Conservation (phyloP, 2,888 invertebrate species). For the Caenorhabditis imperialis region DNA sequence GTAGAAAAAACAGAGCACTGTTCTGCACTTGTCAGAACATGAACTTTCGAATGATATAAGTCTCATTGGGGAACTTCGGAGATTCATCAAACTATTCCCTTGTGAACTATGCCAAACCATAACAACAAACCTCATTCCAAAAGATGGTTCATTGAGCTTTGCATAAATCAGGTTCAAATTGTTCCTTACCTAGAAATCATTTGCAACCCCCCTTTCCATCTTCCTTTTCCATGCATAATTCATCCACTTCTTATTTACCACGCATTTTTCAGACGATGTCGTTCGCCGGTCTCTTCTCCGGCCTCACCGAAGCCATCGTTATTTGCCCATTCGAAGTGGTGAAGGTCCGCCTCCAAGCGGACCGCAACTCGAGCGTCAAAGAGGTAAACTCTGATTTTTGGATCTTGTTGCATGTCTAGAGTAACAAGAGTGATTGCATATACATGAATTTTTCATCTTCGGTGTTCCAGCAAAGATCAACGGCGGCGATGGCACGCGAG, state of each 20-base stretch:
- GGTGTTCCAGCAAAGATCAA: conserved; percentile 81
- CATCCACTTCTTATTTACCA: too few species aligned
- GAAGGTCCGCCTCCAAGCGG: conserved; percentile 83
- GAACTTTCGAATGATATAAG: too few species aligned
- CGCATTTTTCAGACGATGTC: conserved; percentile 82
- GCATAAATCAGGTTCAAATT: too few species aligned
- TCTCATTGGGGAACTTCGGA: too few species aligned
- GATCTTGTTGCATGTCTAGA: conserved; percentile 5
- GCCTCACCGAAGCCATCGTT: conserved; percentile 90
- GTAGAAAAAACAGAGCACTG: too few species aligned
- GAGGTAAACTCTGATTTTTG: conserved; percentile 42
- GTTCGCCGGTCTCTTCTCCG: conserved; percentile 88
- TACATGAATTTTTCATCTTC: conserved; percentile 30
- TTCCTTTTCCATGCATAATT: neutral
- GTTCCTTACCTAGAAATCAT: too few species aligned
- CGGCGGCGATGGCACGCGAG: conserved; percentile 86
- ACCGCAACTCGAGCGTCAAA: conserved; percentile 60
- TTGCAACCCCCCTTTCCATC: too few species aligned
- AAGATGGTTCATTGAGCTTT: too few species aligned
- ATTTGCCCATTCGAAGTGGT: conserved; percentile 96
- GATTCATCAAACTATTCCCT: too few species aligned
- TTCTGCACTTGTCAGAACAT: too few species aligned
- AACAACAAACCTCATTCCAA: too few species aligned
- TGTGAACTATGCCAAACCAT: too few species aligned
- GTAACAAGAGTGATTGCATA: neutral